Evolutionary conservation across 2,797 vertebrate genomes (phyloP).

Genomic region (Clarias platycephalus): DNA sequence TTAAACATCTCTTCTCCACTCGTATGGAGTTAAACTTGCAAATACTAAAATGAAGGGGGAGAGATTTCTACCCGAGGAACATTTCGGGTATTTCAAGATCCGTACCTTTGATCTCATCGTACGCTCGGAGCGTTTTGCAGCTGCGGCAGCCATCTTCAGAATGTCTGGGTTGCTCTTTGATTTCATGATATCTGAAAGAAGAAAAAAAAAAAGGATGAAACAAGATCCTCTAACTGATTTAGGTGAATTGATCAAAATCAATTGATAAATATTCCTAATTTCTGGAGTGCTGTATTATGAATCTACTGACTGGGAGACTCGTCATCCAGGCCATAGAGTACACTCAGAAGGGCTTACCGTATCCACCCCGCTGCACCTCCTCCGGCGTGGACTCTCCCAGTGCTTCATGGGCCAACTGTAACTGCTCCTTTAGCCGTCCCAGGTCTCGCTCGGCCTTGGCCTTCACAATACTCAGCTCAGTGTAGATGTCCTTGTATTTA

Average conservation of each 20-base stretch:
- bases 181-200: constrained; percentile 79
- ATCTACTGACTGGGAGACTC: not conserved
- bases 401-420: constrained; percentile 80
- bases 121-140: constrained; percentile 80
- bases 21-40: not conserved
- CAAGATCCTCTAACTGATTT: not conserved
- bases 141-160: constrained; percentile 81
- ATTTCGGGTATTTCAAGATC: constrained; percentile 10
- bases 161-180: constrained; percentile 86
- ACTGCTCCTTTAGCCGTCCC: constrained; percentile 77
- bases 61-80: not conserved
- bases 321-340: not conserved
- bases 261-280: too few relatives aligned
- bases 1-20: not conserved
- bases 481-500: constrained; percentile 87
- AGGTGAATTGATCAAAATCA: too few relatives aligned
- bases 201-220: not conserved
- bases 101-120: constrained; percentile 81
- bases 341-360: constrained; percentile 64
- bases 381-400: constrained; percentile 75
- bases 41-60: not conserved
- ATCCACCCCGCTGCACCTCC: constrained; percentile 75
- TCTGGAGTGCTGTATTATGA: not conserved
- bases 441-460: constrained; percentile 81
- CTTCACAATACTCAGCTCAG: constrained; percentile 82